Evolutionary conservation across 2,113 vertebrate species (phyloP).

Genomic region (Perccottus glenii): DNA sequence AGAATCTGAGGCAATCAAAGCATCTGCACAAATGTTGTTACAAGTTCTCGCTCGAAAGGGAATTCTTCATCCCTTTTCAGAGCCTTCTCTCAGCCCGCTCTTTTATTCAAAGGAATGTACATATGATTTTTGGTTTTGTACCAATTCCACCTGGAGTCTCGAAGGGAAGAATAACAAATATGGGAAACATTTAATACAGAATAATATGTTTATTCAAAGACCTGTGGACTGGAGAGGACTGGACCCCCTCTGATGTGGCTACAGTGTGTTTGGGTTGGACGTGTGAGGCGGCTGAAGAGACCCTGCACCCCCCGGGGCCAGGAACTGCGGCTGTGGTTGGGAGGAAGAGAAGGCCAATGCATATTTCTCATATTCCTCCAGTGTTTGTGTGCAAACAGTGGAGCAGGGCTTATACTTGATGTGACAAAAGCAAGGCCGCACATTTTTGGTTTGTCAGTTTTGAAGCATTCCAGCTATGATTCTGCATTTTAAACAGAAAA

Average conservation of each 20-base stretch:
- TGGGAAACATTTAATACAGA: conserved; percentile 82
- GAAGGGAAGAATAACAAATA: conserved; percentile 81
- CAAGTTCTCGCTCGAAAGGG: conserved; percentile 74
- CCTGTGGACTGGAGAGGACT: conserved; percentile 68
- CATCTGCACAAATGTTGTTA: conserved; percentile 76
- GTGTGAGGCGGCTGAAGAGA: conserved; percentile 64
- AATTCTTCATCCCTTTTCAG: conserved; percentile 65
- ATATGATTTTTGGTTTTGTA: conserved; percentile 75
- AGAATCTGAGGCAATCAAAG: conserved; percentile 59
- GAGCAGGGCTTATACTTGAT: conserved; percentile 46
- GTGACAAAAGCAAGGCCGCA: conserved; percentile 42
- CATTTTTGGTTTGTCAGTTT: conserved; percentile 13
- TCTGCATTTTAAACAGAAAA: too few relatives aligned
- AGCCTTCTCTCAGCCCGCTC: conserved; percentile 47
- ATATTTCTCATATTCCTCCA: conserved; percentile 68
- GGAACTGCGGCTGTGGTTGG: conserved; percentile 64
- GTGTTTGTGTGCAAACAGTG: conserved; percentile 38
- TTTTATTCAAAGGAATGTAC: conserved; percentile 67
- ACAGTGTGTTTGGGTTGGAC: conserved; percentile 79
- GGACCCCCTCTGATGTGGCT: conserved; percentile 78
- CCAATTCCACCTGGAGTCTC: conserved; percentile 80
- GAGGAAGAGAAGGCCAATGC: conserved; percentile 69
- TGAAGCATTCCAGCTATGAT: not conserved
- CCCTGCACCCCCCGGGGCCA: conserved; percentile 67
- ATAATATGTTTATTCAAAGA: conserved; percentile 80